Evolutionary conservation across 2,113 vertebrate species (phyloP).

Genomic region (Synodontis membranacea): DNA sequence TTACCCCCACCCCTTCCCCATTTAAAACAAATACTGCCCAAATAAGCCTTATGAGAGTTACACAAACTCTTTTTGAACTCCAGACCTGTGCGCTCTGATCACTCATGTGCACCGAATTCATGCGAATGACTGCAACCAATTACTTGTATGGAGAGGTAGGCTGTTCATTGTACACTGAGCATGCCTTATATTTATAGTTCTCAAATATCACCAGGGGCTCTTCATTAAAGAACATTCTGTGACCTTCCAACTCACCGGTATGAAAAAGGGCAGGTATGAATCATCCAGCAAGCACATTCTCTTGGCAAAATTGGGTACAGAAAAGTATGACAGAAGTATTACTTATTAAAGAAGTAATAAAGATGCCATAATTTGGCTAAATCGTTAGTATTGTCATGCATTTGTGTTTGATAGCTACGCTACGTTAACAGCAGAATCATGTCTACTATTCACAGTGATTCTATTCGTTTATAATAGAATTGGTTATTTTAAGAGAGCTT

Average conservation of each 20-base stretch:
- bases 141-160: not conserved
- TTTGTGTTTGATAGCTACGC: not conserved
- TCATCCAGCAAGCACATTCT: not conserved
- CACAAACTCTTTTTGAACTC: not conserved
- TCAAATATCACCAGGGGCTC: constrained; percentile 9
- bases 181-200: constrained; percentile 13
- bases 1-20: not conserved
- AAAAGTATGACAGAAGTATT: not conserved
- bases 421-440: no score
- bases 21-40: constrained; percentile 11
- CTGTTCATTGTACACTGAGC: constrained; percentile 6
- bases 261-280: constrained; percentile 6
- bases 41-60: not conserved
- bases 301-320: not conserved
- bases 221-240: constrained; percentile 10
- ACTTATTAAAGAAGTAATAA: no score
- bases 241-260: not conserved
- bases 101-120: not conserved
- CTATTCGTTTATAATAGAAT: not conserved
- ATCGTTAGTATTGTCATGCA: not conserved
- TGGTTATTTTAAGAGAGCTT: not conserved
- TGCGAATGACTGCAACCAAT: constrained; percentile 1
- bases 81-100: not conserved
- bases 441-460: not conserved
- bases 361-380: not conserved